Percentiles rank a stretch among this genome's conserved stretches.
phyloP scores from a whole-genome alignment of 2,888 invertebrate genomes.

The Ichneumoninae sp. region DNA sequence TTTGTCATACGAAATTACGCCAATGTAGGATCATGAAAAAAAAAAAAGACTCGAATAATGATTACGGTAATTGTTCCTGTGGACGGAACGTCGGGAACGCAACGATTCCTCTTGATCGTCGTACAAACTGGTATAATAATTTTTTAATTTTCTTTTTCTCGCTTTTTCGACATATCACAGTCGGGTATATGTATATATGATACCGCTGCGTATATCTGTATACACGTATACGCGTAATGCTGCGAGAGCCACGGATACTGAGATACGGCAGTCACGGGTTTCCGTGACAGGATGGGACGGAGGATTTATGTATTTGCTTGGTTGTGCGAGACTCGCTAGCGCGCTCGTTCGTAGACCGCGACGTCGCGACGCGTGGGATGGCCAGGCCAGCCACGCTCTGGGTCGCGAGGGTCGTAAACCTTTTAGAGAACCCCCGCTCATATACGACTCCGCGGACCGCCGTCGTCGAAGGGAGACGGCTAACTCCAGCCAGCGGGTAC shows the following conservation, averaged over 20 bases:
- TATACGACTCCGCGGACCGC: constrained; percentile 16
- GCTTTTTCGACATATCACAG: neutral
- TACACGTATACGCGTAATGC: neutral
- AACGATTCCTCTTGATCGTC: neutral
- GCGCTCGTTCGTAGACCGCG: constrained; percentile 64
- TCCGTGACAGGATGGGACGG: constrained; percentile 26
- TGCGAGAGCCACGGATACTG: constrained; percentile 8
- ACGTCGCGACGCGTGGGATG: constrained; percentile 63
- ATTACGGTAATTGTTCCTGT: neutral
- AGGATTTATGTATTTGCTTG: constrained; percentile 51
- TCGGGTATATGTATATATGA: neutral
- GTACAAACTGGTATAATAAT: neutral
- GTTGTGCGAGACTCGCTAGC: constrained; percentile 33
- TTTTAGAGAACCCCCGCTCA: constrained; percentile 49
- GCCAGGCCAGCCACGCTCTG: constrained; percentile 47
- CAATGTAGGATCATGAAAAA: neutral
- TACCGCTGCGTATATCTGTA: neutral
- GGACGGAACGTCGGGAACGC: neutral
- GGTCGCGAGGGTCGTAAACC: constrained; percentile 65
- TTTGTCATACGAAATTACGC: neutral
- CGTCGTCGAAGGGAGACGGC: constrained; percentile 22
- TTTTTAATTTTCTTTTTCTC: neutral
- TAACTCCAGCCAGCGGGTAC: constrained; percentile 19
- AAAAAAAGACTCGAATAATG: neutral
- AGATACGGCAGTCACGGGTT: constrained; percentile 35